Conservation (phyloP, 2,113 vertebrate genomes). For the Galbula dea region DNA sequence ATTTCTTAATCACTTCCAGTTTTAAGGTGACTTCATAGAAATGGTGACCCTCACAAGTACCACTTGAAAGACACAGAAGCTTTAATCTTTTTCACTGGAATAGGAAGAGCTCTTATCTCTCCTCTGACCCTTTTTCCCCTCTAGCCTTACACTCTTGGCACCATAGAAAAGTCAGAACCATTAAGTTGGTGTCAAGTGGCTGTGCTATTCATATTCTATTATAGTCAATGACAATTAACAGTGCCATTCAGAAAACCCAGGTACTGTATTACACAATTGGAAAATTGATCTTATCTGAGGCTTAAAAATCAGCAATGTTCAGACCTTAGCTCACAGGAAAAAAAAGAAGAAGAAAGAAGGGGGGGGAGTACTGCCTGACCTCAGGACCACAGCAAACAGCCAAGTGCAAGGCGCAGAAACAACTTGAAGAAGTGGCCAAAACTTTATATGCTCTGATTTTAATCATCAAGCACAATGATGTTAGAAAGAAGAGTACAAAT, state of each 20-base stretch:
- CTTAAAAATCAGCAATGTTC: constrained; percentile 23
- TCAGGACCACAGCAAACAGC: background rate
- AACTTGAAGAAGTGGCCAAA: background rate
- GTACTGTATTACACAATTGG: constrained; percentile 69
- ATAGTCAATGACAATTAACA: constrained; percentile 87
- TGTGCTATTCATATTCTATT: constrained; percentile 84
- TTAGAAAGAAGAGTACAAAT: background rate
- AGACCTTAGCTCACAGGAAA: background rate
- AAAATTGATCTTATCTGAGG: constrained; percentile 71
- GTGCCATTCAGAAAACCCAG: constrained; percentile 84
- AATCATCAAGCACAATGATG: background rate
- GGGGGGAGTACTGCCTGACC: background rate
- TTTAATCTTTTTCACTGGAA: constrained; percentile 56
- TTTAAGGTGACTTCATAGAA: constrained; percentile 61
- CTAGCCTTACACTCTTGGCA: constrained; percentile 56
- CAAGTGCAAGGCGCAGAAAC: background rate
- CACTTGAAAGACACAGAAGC: constrained; percentile 49
- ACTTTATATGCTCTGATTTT: background rate
- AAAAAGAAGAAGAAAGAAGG: background rate
- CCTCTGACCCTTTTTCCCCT: constrained; percentile 54
- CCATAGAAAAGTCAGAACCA: constrained; percentile 78
- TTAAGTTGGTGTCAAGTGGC: constrained; percentile 81
- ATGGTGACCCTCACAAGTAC: constrained; percentile 35
- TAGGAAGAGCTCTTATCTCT: constrained; percentile 61
- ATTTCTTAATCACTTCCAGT: constrained; percentile 37